A percentile compares a stretch with the other conserved stretches of the same genome.
These are phyloP conservation scores for Phortica okadai DNA, from an alignment of 2,888 invertebrate genomes.

Conservation along the genomic window DNA sequence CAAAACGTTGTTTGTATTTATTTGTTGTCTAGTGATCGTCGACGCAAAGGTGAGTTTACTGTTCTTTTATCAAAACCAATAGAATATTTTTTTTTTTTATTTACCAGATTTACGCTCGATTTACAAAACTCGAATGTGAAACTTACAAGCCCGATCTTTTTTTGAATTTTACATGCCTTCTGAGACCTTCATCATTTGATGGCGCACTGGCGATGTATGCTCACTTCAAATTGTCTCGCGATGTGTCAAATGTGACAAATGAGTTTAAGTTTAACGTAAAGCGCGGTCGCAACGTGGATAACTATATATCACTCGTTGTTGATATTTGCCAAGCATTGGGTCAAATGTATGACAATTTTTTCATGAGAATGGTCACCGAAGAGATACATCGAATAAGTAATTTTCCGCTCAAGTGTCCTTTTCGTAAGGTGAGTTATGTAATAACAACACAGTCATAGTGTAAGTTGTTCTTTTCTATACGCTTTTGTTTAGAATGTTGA, in stretches of 20 bases:
- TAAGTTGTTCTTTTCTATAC: background rate
- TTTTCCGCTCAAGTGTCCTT: slow-evolving; percentile 28
- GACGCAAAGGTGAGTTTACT: no score
- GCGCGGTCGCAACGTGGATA: background rate
- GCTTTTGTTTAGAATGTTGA: slow-evolving; percentile 3
- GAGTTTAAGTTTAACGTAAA: background rate
- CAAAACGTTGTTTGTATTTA: no score
- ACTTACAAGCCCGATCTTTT: slow-evolving; percentile 19
- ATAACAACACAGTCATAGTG: no score
- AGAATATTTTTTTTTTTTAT: background rate
- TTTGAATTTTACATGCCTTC: background rate
- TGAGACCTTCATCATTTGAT: background rate
- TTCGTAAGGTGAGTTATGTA: slow-evolving; percentile 11
- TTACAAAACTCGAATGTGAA: slow-evolving; percentile 23
- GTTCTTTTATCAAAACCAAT: no score
- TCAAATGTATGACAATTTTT: slow-evolving; percentile 19
- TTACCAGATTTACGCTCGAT: background rate
- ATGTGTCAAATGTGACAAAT: slow-evolving; percentile 14
- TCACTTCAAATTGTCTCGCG: slow-evolving; percentile 1
- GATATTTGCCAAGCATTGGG: slow-evolving; percentile 28
- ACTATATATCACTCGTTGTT: background rate
- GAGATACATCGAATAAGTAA: slow-evolving; percentile 18
- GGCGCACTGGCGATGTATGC: background rate
- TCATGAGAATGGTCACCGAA: slow-evolving; percentile 15
- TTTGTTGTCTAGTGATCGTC: no score